Conservation (phyloP, 2,797 vertebrate species). For the Diceros bicornis region DNA sequence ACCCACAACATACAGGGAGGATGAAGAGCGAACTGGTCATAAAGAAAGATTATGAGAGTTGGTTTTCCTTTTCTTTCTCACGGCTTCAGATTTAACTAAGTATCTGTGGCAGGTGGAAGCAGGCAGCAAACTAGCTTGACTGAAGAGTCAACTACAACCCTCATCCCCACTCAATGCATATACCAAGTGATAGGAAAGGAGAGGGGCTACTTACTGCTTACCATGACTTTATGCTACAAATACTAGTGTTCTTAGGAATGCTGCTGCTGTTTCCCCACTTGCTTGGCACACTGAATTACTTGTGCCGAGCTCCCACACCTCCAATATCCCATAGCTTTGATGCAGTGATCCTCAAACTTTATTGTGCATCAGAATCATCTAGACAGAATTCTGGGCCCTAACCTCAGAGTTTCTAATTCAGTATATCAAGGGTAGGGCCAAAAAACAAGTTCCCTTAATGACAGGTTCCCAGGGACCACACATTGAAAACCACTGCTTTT, state of each 20-base stretch:
- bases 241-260: no score
- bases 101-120: no score
- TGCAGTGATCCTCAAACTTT: background rate
- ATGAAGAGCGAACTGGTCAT: no score
- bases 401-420: background rate
- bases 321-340: no score
- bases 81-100: background rate
- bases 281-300: background rate
- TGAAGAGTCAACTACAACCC: background rate
- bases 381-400: background rate
- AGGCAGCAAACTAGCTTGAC: background rate
- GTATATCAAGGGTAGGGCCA: background rate
- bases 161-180: no score
- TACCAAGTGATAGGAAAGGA: background rate
- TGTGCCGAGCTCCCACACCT: no score
- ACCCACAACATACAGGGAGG: background rate
- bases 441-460: background rate
- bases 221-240: background rate
- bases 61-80: background rate
- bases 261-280: background rate
- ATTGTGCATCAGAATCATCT: background rate
- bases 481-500: background rate
- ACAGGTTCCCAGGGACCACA: background rate
- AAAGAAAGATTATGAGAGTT: background rate
- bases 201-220: fast-evolving